Evolutionary conservation across 23 tunicate species (phyloP), one percentile per base, ranked within the genome.

Genomic region (Styela plicata): DNA sequence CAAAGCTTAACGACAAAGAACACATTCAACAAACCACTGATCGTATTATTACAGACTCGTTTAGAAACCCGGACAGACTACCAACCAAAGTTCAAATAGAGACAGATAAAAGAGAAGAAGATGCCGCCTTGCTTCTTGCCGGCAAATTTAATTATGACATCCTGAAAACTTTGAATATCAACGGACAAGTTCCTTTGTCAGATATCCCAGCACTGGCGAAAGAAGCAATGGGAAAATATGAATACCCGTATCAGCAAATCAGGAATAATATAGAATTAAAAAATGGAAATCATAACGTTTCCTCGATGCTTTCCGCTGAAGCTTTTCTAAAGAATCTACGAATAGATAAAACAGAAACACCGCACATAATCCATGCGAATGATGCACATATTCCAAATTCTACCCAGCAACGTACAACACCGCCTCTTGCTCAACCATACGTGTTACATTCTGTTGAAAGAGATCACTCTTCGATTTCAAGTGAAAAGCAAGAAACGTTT

Each of bases 111-210:
- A 71, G 34, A 30, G 37, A 71, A 71, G 37, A 71, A 5, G 34
- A 32, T 3, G 77, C 77, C 36, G 24, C 77, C 3, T 27, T 30
- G 77, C 77, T 71, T 34, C 34, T 71, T 13, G 77, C 77, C 3
- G 77, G 24, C 36, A 71, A 71, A 71, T 71, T 26, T 36, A 34
- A 71, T 36, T 21, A 30, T 17, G 77, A 71, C 37, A 71, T 71
- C 35, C 3, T 32, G 37, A 71, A 71, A 34, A 31, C 24, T 30
- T 18, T 30, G 18, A 21, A 33, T 30, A 28, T 71, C 36, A 29
- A 30, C 17, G 17, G 29, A 19, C 77, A 71, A 30, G 32, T 34
- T 71, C 37, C 77, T 28, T 30, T 71, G 17, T 7, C 57, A 44
- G 57, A 44, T 44, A 7, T 44, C 13, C 13, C 57, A 5, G 10